A percentile compares a stretch with the other conserved stretches of the same genome.
These are phyloP conservation scores for Amblyopsis hoosieri DNA, from an alignment of 2,797 vertebrate genomes.

Conservation along the genomic window DNA sequence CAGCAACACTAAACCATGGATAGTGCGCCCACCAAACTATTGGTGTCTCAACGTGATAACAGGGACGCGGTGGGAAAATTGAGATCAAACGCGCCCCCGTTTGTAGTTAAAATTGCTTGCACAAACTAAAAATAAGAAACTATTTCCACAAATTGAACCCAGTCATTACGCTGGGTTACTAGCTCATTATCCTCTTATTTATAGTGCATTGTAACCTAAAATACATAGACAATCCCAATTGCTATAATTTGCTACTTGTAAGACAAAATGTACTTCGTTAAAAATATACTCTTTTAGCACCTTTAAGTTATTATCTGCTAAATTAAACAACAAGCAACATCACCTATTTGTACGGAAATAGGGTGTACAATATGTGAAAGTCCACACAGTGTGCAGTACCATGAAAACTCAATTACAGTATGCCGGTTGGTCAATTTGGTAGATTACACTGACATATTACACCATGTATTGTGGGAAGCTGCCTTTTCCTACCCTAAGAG, in stretches of 20 bases:
- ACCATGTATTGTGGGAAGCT: too few relatives aligned
- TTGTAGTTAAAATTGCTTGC: conserved; percentile 41
- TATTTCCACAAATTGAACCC: conserved; percentile 19
- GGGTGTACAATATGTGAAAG: too few relatives aligned
- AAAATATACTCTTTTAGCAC: too few relatives aligned
- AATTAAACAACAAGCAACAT: too few relatives aligned
- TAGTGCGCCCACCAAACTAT: conserved; percentile 22
- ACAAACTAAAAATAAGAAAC: conserved; percentile 48
- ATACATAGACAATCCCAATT: conserved; percentile 3
- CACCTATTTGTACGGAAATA: too few relatives aligned
- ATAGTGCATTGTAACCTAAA: conserved; percentile 27
- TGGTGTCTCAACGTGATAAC: conserved; percentile 19
- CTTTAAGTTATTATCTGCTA: too few relatives aligned
- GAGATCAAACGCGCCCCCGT: conserved; percentile 31
- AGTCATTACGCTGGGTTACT: conserved; percentile 15
- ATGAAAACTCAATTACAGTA: too few relatives aligned
- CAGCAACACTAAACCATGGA: conserved; percentile 17
- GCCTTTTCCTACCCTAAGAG: too few relatives aligned
- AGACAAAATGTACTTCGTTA: too few relatives aligned
- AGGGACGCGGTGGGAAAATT: conserved; percentile 43
- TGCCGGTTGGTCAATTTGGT: too few relatives aligned
- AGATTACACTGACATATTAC: too few relatives aligned
- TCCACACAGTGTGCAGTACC: too few relatives aligned
- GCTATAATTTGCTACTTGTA: conserved; percentile 2
- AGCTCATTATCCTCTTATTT: conserved; percentile 35